These are phyloP conservation scores for Argentina silus DNA, from an alignment of 2,797 vertebrate species.

Conservation along the genomic window DNA sequence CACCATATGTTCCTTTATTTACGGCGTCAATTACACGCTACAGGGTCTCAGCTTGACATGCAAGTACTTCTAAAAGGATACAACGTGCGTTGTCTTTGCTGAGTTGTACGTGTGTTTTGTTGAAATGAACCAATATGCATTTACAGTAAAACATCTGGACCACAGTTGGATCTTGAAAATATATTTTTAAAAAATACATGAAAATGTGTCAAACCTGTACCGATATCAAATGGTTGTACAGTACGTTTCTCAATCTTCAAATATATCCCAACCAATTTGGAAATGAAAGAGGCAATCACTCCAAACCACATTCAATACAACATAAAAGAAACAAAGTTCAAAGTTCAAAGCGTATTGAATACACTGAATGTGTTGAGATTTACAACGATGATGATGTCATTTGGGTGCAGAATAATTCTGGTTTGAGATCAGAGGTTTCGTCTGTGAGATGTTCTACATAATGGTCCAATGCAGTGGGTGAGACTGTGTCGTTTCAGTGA, in stretches of 20 bases:
- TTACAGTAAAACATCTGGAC: too few species aligned
- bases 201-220: slow-evolving; percentile 20
- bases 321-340: too few species aligned
- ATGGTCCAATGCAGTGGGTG: slow-evolving; percentile 47
- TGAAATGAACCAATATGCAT: too few species aligned
- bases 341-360: too few species aligned
- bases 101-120: too few species aligned
- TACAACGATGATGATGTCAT: neutral
- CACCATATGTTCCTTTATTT: too few species aligned
- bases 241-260: neutral
- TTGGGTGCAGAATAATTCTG: slow-evolving; percentile 13
- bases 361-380: neutral
- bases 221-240: slow-evolving; percentile 1
- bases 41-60: too few species aligned
- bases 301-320: neutral
- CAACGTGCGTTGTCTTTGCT: too few species aligned
- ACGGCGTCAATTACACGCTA: too few species aligned
- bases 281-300: slow-evolving; percentile 23
- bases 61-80: too few species aligned
- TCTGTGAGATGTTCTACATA: slow-evolving; percentile 30
- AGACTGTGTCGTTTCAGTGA: slow-evolving; percentile 60
- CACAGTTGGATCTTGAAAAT: neutral
- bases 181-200: slow-evolving; percentile 35
- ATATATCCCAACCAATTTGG: slow-evolving; percentile 15
- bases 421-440: slow-evolving; percentile 20